Conservation (phyloP, 1,140 invertebrate genomes). For the Lordiphosa clarofinis region DNA sequence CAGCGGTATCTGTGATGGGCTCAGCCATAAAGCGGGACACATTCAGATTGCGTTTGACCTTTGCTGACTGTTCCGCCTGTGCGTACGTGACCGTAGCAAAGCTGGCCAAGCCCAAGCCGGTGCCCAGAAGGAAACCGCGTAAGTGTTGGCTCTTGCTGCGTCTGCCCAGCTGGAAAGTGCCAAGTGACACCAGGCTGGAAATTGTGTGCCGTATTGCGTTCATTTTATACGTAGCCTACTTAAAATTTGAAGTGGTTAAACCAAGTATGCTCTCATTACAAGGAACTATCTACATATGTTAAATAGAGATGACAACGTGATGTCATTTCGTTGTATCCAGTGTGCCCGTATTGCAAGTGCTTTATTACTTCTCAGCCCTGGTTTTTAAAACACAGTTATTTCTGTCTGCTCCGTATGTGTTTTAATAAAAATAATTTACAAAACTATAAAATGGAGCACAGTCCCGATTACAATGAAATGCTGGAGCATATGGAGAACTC, state of each 20-base stretch:
- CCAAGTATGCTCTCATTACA: too few relatives aligned
- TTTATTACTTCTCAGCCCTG: background rate
- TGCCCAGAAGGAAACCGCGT: conserved; percentile 51
- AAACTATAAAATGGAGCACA: too few relatives aligned
- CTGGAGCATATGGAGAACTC: too few relatives aligned
- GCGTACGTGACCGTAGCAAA: conserved; percentile 70
- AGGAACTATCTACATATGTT: too few relatives aligned
- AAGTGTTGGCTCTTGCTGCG: conserved; percentile 50
- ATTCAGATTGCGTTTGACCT: conserved; percentile 55
- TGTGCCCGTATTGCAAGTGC: conserved; percentile 1
- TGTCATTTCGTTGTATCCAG: conserved; percentile 1
- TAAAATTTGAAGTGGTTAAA: conserved; percentile 15
- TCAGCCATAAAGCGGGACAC: conserved; percentile 86
- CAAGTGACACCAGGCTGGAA: conserved; percentile 50
- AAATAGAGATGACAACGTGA: too few relatives aligned
- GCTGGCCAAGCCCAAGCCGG: conserved; percentile 47
- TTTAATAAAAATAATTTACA: too few relatives aligned
- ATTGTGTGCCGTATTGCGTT: conserved; percentile 51
- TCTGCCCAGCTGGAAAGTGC: conserved; percentile 55
- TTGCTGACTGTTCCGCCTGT: conserved; percentile 40
- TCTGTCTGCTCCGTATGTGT: too few relatives aligned
- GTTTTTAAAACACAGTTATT: background rate
- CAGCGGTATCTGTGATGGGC: conserved; percentile 87
- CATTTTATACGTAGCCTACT: conserved; percentile 38
- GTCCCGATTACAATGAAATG: too few relatives aligned